Evolutionary conservation across 2,888 invertebrate species (phyloP).

Genomic region (Melangyna quadrimaculata): DNA sequence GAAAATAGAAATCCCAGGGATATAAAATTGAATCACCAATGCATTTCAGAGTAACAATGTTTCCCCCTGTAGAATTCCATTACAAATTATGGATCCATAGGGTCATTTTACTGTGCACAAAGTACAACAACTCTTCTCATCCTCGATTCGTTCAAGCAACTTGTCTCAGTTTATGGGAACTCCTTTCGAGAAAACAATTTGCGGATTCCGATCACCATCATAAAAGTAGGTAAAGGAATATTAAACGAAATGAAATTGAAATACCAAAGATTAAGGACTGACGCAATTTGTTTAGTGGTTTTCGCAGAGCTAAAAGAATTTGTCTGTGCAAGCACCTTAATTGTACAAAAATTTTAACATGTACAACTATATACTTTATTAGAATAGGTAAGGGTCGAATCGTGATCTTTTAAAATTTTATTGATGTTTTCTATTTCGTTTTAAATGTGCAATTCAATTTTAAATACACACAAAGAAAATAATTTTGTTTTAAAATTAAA

Average conservation of each 20-base stretch:
- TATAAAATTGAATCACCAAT: conserved; percentile 3
- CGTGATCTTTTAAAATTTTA: not conserved
- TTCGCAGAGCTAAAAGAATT: not conserved
- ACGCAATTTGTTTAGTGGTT: not conserved
- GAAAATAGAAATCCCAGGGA: conserved; percentile 3
- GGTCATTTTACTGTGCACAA: not conserved
- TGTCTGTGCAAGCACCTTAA: not conserved
- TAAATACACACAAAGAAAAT: too few species aligned
- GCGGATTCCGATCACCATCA: not conserved
- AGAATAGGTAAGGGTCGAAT: not conserved
- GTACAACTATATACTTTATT: not conserved
- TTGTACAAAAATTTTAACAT: not conserved
- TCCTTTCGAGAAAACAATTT: not conserved
- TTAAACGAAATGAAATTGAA: not conserved
- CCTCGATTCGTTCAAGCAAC: not conserved
- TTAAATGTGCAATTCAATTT: not conserved
- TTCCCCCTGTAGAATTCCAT: not conserved
- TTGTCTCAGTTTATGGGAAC: not conserved
- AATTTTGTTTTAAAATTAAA: too few species aligned
- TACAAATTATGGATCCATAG: not conserved
- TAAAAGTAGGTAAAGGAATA: not conserved
- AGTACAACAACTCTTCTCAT: not conserved
- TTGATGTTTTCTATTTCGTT: not conserved
- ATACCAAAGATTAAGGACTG: not conserved
- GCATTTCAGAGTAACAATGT: not conserved